Evolutionary conservation across 2,797 vertebrate genomes (phyloP).

Genomic region (Epinephelus coioides): DNA sequence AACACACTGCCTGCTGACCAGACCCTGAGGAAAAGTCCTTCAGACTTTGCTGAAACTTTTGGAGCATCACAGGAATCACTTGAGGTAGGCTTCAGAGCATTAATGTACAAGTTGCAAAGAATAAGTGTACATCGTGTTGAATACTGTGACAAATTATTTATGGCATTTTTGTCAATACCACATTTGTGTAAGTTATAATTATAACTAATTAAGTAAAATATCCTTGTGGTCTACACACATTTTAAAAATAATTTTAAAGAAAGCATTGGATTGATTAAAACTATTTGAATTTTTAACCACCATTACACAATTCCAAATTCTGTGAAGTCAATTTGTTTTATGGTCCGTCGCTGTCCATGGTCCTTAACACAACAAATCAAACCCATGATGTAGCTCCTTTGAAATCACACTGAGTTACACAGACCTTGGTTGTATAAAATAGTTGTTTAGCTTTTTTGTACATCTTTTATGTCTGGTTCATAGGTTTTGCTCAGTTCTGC

Average conservation of each 20-base stretch:
- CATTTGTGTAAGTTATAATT: neutral
- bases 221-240: neutral
- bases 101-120: too few species aligned
- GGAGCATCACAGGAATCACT: too few species aligned
- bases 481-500: too few species aligned
- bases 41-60: too few species aligned
- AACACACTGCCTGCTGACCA: too few species aligned
- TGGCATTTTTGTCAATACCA: too few species aligned
- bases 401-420: too few species aligned
- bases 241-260: too few species aligned
- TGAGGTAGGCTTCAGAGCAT: too few species aligned
- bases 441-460: neutral
- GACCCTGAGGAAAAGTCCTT: too few species aligned
- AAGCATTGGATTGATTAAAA: neutral
- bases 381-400: neutral
- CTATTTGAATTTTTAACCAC: accelerated
- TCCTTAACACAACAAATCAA: neutral
- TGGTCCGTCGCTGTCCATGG: neutral
- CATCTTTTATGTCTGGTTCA: neutral
- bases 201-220: neutral
- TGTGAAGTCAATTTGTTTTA: neutral
- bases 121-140: neutral
- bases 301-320: neutral
- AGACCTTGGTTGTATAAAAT: neutral
- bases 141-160: neutral